Conservation (phyloP, 2,797 vertebrate species). For the Bradypodion ventrale region DNA sequence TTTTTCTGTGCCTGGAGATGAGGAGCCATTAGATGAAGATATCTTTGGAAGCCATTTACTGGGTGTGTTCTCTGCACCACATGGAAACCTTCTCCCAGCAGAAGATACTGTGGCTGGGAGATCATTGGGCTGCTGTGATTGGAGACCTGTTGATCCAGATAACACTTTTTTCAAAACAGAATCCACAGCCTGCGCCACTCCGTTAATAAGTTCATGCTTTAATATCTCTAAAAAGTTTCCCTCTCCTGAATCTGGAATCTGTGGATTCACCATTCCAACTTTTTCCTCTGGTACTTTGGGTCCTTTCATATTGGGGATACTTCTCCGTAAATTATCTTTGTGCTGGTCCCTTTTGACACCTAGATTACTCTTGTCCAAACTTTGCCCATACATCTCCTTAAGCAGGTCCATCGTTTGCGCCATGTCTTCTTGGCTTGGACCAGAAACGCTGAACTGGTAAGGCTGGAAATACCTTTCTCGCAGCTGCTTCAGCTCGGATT, state of each 20-base stretch:
- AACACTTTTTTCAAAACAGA: constrained; percentile 83
- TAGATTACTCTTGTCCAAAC: background rate
- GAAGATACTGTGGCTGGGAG: constrained; percentile 61
- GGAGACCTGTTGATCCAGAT: constrained; percentile 64
- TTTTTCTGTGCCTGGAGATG: constrained; percentile 78
- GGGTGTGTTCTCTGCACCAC: constrained; percentile 17
- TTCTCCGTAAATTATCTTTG: constrained; percentile 61
- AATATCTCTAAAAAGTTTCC: constrained; percentile 81
- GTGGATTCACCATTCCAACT: constrained; percentile 49
- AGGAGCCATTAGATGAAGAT: constrained; percentile 60
- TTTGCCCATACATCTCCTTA: constrained; percentile 4
- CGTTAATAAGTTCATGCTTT: constrained; percentile 84
- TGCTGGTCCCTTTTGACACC: background rate
- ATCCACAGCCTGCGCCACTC: constrained; percentile 85
- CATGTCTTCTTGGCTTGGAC: background rate
- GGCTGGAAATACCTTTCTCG: constrained; percentile 86
- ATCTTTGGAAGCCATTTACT: constrained; percentile 48
- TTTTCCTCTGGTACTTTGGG: constrained; percentile 57
- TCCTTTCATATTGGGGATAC: background rate
- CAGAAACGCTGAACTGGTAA: constrained; percentile 71
- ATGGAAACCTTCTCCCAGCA: constrained; percentile 28
- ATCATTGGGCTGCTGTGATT: constrained; percentile 66
- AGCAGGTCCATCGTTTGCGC: background rate
- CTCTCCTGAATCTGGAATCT: constrained; percentile 64
- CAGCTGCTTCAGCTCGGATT: constrained; percentile 84